These are phyloP conservation scores for Parambassis ranga DNA, from an alignment of 2,797 vertebrate species.

Conservation along the genomic window DNA sequence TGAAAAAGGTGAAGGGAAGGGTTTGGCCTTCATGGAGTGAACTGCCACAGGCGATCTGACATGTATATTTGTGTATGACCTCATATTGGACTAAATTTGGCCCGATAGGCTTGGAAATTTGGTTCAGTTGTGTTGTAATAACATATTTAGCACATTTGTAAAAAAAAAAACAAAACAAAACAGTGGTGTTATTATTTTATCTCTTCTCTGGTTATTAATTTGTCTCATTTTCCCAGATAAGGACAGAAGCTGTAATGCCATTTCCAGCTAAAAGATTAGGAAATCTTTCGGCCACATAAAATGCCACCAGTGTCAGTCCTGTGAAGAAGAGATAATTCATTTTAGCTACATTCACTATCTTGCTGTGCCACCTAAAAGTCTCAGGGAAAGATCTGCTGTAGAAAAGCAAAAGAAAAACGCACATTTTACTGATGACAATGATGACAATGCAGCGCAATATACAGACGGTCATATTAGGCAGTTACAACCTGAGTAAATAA, in stretches of 20 bases:
- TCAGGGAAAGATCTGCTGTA: background rate
- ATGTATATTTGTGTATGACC: background rate
- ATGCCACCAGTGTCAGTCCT: constrained; percentile 16
- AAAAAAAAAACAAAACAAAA: background rate
- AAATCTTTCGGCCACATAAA: constrained; percentile 8
- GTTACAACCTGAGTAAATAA: background rate
- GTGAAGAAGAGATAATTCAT: background rate
- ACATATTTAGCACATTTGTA: background rate
- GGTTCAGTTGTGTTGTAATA: background rate
- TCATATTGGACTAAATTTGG: background rate
- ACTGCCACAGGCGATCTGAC: too few species aligned
- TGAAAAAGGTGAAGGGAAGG: background rate
- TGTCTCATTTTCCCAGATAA: background rate
- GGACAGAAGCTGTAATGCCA: constrained; percentile 1
- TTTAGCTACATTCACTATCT: background rate
- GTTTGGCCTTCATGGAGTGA: background rate
- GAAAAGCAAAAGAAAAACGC: background rate
- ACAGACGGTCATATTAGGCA: too few species aligned
- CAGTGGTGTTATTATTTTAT: background rate
- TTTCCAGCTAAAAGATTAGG: constrained; percentile 6
- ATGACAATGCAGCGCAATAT: too few species aligned
- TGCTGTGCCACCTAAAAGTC: background rate
- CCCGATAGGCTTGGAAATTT: background rate
- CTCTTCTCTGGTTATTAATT: constrained; percentile 1
- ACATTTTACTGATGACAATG: background rate